Evolutionary conservation across 2,888 invertebrate species (phyloP).

Genomic region (Ichneumoninae sp.): DNA sequence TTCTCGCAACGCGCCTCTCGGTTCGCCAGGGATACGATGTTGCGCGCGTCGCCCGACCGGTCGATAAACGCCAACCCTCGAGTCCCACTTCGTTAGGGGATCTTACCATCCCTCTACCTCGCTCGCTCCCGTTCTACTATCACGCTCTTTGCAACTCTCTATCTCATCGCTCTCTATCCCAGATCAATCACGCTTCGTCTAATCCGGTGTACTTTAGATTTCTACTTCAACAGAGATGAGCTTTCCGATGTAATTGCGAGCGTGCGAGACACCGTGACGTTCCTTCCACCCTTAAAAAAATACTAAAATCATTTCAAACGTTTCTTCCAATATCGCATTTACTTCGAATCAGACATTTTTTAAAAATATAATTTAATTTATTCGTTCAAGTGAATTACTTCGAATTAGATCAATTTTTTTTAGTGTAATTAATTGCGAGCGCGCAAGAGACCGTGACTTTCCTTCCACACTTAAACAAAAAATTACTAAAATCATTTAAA

Average conservation of each 20-base stretch:
- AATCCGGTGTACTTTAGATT: conserved; percentile 47
- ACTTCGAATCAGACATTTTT: too few relatives aligned
- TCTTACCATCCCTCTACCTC: conserved; percentile 28
- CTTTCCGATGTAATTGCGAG: conserved; percentile 55
- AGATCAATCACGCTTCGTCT: conserved; percentile 53
- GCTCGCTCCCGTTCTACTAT: conserved; percentile 31
- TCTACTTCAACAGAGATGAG: conserved; percentile 51
- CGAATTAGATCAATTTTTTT: too few relatives aligned
- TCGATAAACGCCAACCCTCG: conserved; percentile 62
- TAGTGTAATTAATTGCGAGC: too few relatives aligned
- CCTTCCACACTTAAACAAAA: too few relatives aligned
- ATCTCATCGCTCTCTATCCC: conserved; percentile 18
- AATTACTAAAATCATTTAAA: too few relatives aligned
- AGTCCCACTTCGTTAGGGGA: conserved; percentile 54
- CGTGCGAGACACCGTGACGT: too few relatives aligned
- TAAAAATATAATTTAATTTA: not conserved
- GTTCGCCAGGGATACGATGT: conserved; percentile 43
- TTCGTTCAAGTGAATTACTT: not conserved
- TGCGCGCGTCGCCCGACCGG: conserved; percentile 68
- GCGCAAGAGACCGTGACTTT: too few relatives aligned
- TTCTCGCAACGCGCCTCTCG: conserved; percentile 30
- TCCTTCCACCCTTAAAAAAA: too few relatives aligned
- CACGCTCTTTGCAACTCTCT: conserved; percentile 16
- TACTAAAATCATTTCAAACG: too few relatives aligned
- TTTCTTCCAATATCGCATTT: too few relatives aligned